Conservation (phyloP, 2,113 vertebrate species). For the Tonatia bakeri region DNA sequence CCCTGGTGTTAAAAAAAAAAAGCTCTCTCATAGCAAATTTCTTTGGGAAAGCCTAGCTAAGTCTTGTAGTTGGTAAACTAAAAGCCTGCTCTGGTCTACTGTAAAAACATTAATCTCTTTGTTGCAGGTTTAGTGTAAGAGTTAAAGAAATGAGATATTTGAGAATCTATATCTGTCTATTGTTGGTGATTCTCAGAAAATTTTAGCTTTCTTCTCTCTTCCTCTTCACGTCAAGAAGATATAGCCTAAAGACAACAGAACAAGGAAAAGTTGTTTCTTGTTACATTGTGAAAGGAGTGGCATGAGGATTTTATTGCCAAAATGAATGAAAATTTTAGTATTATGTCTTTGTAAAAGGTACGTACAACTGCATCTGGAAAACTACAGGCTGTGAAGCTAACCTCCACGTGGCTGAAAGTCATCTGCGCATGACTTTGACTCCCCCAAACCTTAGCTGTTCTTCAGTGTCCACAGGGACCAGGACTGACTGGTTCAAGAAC, state of each 20-base stretch:
- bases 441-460: neutral
- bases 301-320: neutral
- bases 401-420: neutral
- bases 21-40: neutral
- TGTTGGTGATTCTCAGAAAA: neutral
- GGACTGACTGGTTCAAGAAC: neutral
- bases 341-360: neutral
- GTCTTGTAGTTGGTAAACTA: neutral
- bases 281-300: neutral
- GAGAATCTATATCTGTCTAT: neutral
- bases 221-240: neutral
- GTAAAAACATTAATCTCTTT: neutral
- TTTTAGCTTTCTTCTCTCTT: neutral
- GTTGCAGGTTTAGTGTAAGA: neutral
- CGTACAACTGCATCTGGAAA: neutral
- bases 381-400: neutral
- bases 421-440: neutral
- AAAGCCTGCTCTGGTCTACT: neutral
- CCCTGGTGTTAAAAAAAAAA: neutral
- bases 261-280: neutral
- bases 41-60: neutral
- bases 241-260: neutral
- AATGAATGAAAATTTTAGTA: neutral
- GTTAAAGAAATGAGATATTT: slow-evolving; percentile 13
- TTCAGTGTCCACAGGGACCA: neutral